These are phyloP conservation scores for rabbit (Oryctolagus cuniculus) DNA, from an alignment of 2,113 vertebrate species.

Conservation along the genomic window DNA sequence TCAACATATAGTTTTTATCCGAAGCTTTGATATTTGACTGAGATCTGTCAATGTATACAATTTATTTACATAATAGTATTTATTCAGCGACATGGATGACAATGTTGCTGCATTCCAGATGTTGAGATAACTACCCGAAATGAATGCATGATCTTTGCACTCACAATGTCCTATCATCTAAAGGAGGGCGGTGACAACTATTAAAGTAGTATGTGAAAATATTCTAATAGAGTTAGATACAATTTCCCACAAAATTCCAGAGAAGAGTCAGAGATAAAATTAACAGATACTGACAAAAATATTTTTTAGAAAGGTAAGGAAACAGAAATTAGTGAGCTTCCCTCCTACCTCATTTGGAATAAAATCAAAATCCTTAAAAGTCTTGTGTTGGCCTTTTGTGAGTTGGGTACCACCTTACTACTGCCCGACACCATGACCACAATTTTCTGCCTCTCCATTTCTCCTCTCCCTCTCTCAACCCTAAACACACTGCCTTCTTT, in stretches of 20 bases:
- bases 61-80: background rate
- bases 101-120: background rate
- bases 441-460: background rate
- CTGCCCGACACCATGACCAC: background rate
- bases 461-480: too few species aligned
- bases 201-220: background rate
- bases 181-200: background rate
- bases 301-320: background rate
- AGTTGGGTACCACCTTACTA: rapidly evolving
- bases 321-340: background rate
- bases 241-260: background rate
- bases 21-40: background rate
- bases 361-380: background rate
- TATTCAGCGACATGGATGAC: background rate
- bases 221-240: background rate
- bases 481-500: background rate
- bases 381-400: rapidly evolving
- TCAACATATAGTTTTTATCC: background rate
- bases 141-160: background rate
- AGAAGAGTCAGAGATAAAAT: background rate
- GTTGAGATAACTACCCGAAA: background rate
- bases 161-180: background rate
- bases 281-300: background rate
- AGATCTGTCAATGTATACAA: background rate
- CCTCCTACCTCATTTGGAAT: too few species aligned